Conservation (phyloP, 2,113 vertebrate genomes). For the Esox niger region DNA sequence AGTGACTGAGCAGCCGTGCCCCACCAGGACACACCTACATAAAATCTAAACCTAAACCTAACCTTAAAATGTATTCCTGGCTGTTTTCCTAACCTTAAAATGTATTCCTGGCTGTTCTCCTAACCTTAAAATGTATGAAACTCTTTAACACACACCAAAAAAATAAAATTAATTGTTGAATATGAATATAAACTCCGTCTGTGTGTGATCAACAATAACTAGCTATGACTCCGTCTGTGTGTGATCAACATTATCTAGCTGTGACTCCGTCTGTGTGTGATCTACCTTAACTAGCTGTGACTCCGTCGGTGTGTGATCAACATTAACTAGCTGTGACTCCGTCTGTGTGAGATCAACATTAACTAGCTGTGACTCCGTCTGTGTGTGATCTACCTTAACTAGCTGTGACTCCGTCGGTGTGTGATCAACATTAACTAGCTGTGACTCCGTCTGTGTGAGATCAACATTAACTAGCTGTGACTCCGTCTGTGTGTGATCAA, state of each 20-base stretch:
- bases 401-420: constrained; percentile 19
- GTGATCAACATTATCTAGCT: constrained; percentile 16
- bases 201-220: constrained; percentile 30
- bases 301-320: constrained; percentile 35
- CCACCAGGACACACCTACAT: constrained; percentile 16
- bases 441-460: constrained; percentile 29
- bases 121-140: too few relatives aligned
- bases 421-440: constrained; percentile 17
- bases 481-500: constrained; percentile 35
- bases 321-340: too few relatives aligned
- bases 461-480: constrained; percentile 9
- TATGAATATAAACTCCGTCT: too few relatives aligned
- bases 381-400: constrained; percentile 30
- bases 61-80: too few relatives aligned
- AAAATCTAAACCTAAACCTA: too few relatives aligned
- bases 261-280: constrained; percentile 29
- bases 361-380: too few relatives aligned
- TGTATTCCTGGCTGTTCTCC: too few relatives aligned
- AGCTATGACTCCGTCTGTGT: constrained; percentile 19
- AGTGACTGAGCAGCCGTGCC: constrained; percentile 45
- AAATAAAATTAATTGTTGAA: too few relatives aligned
- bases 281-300: constrained; percentile 7
- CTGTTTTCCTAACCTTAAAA: too few relatives aligned
- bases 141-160: too few relatives aligned
- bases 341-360: constrained; percentile 29